phyloP scores from a whole-genome alignment of 2,113 vertebrate species.

The Phalacrocorax brasilianus region DNA sequence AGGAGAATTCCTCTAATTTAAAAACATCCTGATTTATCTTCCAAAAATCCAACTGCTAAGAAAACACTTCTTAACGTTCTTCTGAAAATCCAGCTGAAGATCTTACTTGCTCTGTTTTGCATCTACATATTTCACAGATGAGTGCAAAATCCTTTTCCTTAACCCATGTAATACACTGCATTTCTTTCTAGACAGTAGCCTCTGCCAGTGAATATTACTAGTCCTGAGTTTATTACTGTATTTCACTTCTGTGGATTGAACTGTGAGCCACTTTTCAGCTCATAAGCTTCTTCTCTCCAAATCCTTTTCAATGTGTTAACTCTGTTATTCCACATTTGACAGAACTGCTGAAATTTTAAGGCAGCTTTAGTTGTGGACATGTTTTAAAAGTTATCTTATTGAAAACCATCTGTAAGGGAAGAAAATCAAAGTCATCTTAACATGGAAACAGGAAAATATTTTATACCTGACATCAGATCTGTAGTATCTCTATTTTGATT shows the following conservation, averaged over 20 bases:
- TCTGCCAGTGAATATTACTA: not conserved
- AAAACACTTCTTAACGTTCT: not conserved
- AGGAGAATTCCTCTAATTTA: not conserved
- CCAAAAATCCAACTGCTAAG: not conserved
- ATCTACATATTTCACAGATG: not conserved
- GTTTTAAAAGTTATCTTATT: not conserved
- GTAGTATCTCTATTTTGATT: not conserved
- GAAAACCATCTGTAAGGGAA: not conserved
- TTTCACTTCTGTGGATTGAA: not conserved
- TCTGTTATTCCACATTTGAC: not conserved
- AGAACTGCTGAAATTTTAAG: not conserved
- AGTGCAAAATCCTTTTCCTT: not conserved
- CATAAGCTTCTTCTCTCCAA: not conserved
- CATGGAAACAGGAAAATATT: not conserved
- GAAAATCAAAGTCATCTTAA: not conserved
- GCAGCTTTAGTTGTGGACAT: not conserved
- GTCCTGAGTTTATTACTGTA: not conserved
- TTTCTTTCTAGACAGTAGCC: not conserved
- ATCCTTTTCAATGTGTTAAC: not conserved
- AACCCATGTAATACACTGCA: not conserved
- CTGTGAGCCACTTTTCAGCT: not conserved
- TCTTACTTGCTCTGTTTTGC: not conserved
- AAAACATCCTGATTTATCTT: constrained; percentile 6
- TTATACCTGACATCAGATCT: not conserved
- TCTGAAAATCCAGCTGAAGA: not conserved